Percentiles rank a stretch among this genome's conserved stretches.
Conservation (phyloP, 23 tunicate genomes). For the Botrylloides violaceus region DNA sequence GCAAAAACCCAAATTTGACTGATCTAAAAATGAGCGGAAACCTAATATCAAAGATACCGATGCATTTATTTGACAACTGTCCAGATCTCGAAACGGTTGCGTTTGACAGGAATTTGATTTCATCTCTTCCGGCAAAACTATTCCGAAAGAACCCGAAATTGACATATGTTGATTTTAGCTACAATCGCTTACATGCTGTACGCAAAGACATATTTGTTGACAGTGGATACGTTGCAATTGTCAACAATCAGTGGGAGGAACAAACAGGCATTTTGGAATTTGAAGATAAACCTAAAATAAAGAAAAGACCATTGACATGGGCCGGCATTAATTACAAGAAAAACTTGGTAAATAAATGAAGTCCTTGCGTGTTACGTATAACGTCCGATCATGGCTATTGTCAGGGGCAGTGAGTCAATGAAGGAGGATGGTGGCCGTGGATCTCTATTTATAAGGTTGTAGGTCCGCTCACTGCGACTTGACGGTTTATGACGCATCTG, state of each 20-base stretch:
- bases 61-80: conserved; percentile 11
- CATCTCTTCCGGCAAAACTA: conserved; percentile 9
- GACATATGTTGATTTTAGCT: conserved; percentile 12
- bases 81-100: conserved; percentile 8
- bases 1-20: background rate
- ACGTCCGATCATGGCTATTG: no score
- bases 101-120: conserved; percentile 19
- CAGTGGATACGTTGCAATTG: background rate
- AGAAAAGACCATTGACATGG: no score
- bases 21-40: conserved; percentile 1
- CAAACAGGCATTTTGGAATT: background rate
- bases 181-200: conserved; percentile 15
- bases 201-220: conserved; percentile 2
- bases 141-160: conserved; percentile 16
- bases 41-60: conserved; percentile 7
- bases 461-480: no score
- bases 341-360: no score
- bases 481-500: no score
- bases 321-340: no score
- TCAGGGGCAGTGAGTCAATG: no score
- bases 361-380: no score
- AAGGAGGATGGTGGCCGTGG: no score
- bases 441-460: no score
- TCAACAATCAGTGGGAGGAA: conserved; percentile 6
- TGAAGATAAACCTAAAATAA: background rate